Conservation (phyloP, 2,113 vertebrate genomes). For the Neogobius melanostomus region DNA sequence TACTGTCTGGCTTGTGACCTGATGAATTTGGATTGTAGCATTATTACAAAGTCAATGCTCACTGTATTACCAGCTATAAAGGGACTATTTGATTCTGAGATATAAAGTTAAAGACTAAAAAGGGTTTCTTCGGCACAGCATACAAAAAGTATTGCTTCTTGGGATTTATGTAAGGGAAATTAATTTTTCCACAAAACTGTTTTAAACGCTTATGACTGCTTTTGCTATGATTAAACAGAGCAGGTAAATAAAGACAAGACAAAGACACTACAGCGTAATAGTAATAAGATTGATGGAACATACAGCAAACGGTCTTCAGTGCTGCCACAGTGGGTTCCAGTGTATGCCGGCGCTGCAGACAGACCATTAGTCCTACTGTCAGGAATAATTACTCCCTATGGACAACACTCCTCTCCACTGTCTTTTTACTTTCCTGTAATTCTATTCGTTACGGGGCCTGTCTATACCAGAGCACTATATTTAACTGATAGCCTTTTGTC, state of each 20-base stretch:
- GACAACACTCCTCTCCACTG: slow-evolving; percentile 27
- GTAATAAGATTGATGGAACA: slow-evolving; percentile 11
- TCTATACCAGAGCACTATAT: background rate
- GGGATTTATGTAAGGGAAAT: no score
- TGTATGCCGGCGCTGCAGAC: slow-evolving; percentile 37
- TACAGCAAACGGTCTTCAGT: slow-evolving; percentile 13
- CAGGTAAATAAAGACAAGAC: background rate
- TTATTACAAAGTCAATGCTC: no score
- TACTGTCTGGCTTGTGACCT: no score
- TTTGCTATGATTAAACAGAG: background rate
- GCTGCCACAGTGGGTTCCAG: slow-evolving; percentile 38
- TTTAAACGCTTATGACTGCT: background rate
- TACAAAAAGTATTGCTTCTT: background rate
- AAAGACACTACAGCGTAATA: background rate
- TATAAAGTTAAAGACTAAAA: no score
- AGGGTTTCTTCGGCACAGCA: slow-evolving; percentile 2
- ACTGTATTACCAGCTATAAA: no score
- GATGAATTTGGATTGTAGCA: no score
- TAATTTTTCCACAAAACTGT: no score
- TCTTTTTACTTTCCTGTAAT: background rate
- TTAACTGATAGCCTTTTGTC: slow-evolving; percentile 11
- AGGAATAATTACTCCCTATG: slow-evolving; percentile 59
- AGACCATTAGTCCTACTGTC: slow-evolving; percentile 60
- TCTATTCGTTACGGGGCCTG: slow-evolving; percentile 20
- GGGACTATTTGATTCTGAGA: no score